Conservation (phyloP, 2,113 vertebrate species). For the Riparia riparia region DNA sequence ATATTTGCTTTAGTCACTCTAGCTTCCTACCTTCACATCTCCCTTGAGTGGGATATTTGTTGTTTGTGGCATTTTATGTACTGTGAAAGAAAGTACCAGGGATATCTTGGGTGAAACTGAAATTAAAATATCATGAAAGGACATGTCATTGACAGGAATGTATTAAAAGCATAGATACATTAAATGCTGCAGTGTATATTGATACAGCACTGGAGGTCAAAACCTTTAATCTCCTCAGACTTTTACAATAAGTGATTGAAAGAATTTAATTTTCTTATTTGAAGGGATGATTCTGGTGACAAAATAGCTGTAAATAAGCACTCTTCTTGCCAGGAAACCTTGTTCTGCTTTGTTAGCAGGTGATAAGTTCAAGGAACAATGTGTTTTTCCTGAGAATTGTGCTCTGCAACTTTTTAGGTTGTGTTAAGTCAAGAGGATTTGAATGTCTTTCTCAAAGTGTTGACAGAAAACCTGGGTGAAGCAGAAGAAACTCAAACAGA, state of each 20-base stretch:
- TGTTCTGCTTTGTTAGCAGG: neutral
- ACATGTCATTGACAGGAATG: neutral
- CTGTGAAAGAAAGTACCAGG: neutral
- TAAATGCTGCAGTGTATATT: neutral
- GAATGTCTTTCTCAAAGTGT: slow-evolving; percentile 86
- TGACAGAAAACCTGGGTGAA: slow-evolving; percentile 92
- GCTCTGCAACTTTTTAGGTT: slow-evolving; percentile 76
- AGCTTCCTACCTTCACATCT: neutral
- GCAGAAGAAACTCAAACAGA: slow-evolving; percentile 60
- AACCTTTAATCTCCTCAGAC: neutral
- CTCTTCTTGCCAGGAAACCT: neutral
- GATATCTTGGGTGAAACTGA: neutral
- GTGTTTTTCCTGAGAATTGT: neutral
- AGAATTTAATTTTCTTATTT: neutral
- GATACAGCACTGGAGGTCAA: neutral
- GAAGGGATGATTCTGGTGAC: neutral
- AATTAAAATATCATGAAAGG: neutral
- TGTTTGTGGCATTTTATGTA: neutral
- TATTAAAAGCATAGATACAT: neutral
- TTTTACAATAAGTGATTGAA: neutral
- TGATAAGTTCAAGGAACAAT: neutral
- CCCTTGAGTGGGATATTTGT: neutral
- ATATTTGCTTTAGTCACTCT: neutral
- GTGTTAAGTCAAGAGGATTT: slow-evolving; percentile 89
- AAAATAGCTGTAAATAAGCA: neutral